These are phyloP conservation scores for Mungos mungo DNA, from an alignment of 2,113 vertebrate genomes.

Conservation along the genomic window DNA sequence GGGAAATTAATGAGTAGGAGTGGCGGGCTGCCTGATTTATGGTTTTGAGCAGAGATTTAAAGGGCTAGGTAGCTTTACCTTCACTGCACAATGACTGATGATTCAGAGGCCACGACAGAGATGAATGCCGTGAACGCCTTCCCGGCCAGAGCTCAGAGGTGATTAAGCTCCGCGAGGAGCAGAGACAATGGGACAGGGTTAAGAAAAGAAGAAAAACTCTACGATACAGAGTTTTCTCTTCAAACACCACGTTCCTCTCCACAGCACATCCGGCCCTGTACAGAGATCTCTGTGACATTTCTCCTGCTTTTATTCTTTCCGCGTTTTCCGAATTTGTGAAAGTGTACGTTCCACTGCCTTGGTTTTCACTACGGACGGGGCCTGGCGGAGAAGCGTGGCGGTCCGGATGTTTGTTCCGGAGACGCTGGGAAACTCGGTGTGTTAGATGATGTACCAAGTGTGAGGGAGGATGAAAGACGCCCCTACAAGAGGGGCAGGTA, in stretches of 20 bases:
- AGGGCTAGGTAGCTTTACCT: conserved; percentile 36
- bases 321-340: neutral
- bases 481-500: rapidly evolving
- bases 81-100: conserved; percentile 35
- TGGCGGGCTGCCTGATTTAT: neutral
- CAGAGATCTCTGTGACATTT: rapidly evolving
- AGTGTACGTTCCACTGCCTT: rapidly evolving
- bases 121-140: conserved; percentile 37
- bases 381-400: neutral
- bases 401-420: neutral
- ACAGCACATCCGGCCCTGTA: neutral
- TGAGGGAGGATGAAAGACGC: neutral
- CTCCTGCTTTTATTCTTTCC: neutral
- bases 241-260: rapidly evolving
- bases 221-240: neutral
- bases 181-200: neutral
- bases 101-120: conserved; percentile 29
- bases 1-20: neutral
- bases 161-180: conserved; percentile 49
- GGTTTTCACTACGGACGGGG: neutral
- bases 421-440: neutral
- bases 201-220: neutral
- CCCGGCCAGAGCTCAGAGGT: conserved; percentile 39
- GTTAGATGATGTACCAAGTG: no score
- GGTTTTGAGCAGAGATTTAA: conserved; percentile 55